Conservation (phyloP, 2,888 invertebrate species). For the Endotricha flammealis region DNA sequence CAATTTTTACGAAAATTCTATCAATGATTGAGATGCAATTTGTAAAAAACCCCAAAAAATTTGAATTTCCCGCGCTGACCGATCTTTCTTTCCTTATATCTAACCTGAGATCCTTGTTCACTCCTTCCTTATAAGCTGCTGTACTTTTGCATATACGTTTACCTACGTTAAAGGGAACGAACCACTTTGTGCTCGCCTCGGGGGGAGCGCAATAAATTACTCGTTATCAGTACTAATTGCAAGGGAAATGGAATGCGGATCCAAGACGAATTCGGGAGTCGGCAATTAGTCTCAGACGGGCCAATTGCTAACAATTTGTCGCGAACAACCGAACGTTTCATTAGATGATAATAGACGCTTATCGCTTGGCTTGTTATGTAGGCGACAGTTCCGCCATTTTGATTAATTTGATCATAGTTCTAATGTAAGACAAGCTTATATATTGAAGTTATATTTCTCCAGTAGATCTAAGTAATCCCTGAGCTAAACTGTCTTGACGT, state of each 20-base stretch:
- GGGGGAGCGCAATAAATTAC: constrained; percentile 50
- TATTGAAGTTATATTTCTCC: too few relatives aligned
- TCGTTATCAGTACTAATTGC: constrained; percentile 60
- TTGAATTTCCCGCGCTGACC: too few relatives aligned
- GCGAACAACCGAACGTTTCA: constrained; percentile 32
- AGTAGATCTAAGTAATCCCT: too few relatives aligned
- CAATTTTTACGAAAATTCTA: too few relatives aligned
- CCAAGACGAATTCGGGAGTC: constrained; percentile 39
- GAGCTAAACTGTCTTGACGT: too few relatives aligned
- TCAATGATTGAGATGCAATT: too few relatives aligned
- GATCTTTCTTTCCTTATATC: too few relatives aligned
- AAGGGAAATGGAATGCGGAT: constrained; percentile 49
- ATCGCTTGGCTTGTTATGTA: constrained; percentile 4
- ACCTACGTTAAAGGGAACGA: constrained; percentile 1
- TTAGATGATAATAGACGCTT: constrained; percentile 19
- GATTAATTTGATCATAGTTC: neutral
- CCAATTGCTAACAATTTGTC: constrained; percentile 43
- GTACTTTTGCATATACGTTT: too few relatives aligned
- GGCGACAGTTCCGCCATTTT: neutral
- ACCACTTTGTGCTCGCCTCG: constrained; percentile 12
- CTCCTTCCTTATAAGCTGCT: too few relatives aligned
- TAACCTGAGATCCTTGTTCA: too few relatives aligned
- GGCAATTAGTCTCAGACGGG: constrained; percentile 49
- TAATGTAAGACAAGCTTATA: too few relatives aligned
- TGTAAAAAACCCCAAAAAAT: too few relatives aligned